Evolutionary conservation across 2,113 vertebrate genomes (phyloP), one percentile per base, ranked within the genome.

Genomic region (Arizona elegans): DNA sequence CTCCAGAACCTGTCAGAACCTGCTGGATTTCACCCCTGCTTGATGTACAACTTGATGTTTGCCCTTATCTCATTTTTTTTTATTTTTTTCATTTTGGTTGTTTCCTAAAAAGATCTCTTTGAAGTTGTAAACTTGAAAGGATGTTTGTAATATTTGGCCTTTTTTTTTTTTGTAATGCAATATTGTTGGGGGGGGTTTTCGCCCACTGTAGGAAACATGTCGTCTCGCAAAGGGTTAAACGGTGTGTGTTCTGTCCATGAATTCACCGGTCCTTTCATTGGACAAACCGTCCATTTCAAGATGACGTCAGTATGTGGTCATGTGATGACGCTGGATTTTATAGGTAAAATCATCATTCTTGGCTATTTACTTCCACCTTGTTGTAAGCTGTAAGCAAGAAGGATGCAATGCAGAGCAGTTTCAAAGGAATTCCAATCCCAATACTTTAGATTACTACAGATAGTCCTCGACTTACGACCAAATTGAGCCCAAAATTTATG

Each of bases 261-360:
- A 88, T 99, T 99, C 96, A 94, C 93, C 0, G 99, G 98, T 1
- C 98, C 96, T 5, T 99, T 99, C 26, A 3, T 97, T 4, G 98
- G 98, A n/a, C 99, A 99, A 93, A 96, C 92, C 0, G 98, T 97
- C 55, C 98, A 97, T 90, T 99, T 99, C 95, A 99, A 99, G 97
- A 99, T 99, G 99, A 99, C 99, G 0, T 99, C 99, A 0, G 99
- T 99, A 24, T 99, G 99, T 56, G 99, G 99, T 23, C 99, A 99
- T 0, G 99, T 99, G 92, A 99, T 99, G 99, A 99, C 98, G 94
- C 96, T 99, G 97, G 99, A 99, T 96, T 99, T 99, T 96, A 98
- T 98, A 92, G 99, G 99, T 99, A 65, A 65, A 65, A 65, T n/a
- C 13, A 65, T 65, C 62, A 81, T 91, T 17, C 8, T 65, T 21